Evolutionary conservation across 2,888 invertebrate species (phyloP).

Genomic region (Lithophane leautieri): DNA sequence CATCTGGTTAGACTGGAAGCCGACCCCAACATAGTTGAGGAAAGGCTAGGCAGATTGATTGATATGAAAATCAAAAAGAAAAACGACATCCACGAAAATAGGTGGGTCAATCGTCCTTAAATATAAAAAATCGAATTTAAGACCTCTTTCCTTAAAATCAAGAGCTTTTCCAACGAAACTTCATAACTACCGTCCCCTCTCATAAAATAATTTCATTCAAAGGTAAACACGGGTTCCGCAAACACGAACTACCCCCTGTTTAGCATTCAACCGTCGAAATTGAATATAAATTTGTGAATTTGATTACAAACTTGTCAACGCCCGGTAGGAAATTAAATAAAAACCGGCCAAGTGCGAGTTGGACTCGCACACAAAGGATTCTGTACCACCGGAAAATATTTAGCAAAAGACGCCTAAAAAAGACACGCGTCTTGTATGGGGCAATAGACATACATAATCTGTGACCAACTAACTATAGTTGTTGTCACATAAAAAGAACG

Average conservation of each 20-base stretch:
- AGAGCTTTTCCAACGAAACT: constrained; percentile 15
- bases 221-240: constrained; percentile 38
- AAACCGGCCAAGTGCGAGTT: constrained; percentile 7
- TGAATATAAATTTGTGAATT: constrained; percentile 66
- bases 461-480: too few relatives aligned
- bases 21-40: too few relatives aligned
- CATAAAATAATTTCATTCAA: constrained; percentile 39
- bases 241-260: constrained; percentile 47
- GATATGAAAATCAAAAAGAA: too few relatives aligned
- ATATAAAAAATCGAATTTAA: not conserved
- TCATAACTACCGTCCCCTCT: constrained; percentile 20
- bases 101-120: not conserved
- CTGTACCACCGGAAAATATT: too few relatives aligned
- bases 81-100: not conserved
- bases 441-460: too few relatives aligned
- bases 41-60: too few relatives aligned
- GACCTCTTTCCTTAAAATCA: not conserved
- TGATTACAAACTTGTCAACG: constrained; percentile 66
- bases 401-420: too few relatives aligned
- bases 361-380: too few relatives aligned
- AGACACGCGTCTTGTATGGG: too few relatives aligned
- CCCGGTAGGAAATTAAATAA: constrained; percentile 58
- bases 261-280: constrained; percentile 61
- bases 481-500: too few relatives aligned
- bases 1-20: too few relatives aligned